Evolutionary conservation across 2,797 vertebrate genomes (phyloP).

Genomic region (Spinus pinus): DNA sequence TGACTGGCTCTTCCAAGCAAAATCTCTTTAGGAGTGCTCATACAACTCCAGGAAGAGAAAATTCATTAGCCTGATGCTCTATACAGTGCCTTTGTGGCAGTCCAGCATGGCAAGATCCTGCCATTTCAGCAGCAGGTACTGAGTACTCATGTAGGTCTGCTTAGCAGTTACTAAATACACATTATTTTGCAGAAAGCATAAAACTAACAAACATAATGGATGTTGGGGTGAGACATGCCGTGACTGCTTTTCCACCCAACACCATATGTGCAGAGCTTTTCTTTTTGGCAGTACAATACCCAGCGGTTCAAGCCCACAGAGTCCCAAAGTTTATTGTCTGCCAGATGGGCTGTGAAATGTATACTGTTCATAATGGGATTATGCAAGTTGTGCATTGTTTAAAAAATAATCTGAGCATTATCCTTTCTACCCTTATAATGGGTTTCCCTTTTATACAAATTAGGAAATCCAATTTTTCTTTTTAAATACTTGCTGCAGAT

Average conservation of each 20-base stretch:
- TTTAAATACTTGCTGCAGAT: slow-evolving; percentile 66
- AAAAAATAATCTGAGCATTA: slow-evolving; percentile 74
- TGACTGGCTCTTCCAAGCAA: neutral
- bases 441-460: slow-evolving; percentile 69
- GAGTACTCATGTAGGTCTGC: neutral
- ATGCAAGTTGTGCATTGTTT: slow-evolving; percentile 73
- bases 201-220: slow-evolving; percentile 6
- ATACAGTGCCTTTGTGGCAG: neutral
- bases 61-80: neutral
- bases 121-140: neutral
- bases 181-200: slow-evolving; percentile 7
- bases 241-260: slow-evolving; percentile 59
- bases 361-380: slow-evolving; percentile 73
- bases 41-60: neutral
- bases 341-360: slow-evolving; percentile 70
- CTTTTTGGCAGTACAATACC: slow-evolving; percentile 48
- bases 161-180: neutral
- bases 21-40: neutral
- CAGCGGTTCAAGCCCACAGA: slow-evolving; percentile 63
- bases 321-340: slow-evolving; percentile 63
- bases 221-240: slow-evolving; percentile 10
- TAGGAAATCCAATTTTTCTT: slow-evolving; percentile 71
- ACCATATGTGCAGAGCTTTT: slow-evolving; percentile 38
- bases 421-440: slow-evolving; percentile 36
- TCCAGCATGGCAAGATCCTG: neutral